Conservation (phyloP, 2,888 invertebrate species). For the Hyles lineata region DNA sequence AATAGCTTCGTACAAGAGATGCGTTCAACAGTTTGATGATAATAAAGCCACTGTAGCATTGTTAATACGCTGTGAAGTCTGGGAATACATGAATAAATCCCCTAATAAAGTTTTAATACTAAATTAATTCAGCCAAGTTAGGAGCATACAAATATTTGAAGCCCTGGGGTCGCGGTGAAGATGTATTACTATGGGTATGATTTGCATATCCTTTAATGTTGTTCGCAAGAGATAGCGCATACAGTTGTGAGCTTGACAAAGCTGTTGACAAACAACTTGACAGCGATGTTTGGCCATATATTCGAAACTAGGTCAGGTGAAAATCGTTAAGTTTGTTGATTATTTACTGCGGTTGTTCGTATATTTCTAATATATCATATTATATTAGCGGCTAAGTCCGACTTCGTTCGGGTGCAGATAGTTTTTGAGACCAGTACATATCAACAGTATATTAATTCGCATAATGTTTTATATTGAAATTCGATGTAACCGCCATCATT, state of each 20-base stretch:
- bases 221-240: slow-evolving; percentile 11
- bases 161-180: slow-evolving; percentile 26
- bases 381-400: no score
- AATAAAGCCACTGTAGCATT: neutral
- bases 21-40: no score
- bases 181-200: slow-evolving; percentile 35
- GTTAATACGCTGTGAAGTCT: neutral
- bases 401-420: no score
- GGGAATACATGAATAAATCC: neutral
- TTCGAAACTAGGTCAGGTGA: slow-evolving; percentile 18
- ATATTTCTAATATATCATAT: no score
- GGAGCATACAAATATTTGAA: slow-evolving; percentile 13
- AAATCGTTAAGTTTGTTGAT: slow-evolving; percentile 5
- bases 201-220: slow-evolving; percentile 47
- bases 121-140: slow-evolving; percentile 5
- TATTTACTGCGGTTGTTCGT: neutral
- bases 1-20: no score
- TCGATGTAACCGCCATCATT: no score
- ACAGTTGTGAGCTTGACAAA: slow-evolving; percentile 6
- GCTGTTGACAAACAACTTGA: slow-evolving; percentile 3
- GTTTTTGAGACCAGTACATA: no score
- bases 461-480: no score
- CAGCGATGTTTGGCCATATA: neutral
- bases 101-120: neutral
- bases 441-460: no score